Percentiles rank a stretch among this genome's conserved stretches.
phyloP scores from a whole-genome alignment of 2,888 invertebrate species.

The Pilophorus perplexus region DNA sequence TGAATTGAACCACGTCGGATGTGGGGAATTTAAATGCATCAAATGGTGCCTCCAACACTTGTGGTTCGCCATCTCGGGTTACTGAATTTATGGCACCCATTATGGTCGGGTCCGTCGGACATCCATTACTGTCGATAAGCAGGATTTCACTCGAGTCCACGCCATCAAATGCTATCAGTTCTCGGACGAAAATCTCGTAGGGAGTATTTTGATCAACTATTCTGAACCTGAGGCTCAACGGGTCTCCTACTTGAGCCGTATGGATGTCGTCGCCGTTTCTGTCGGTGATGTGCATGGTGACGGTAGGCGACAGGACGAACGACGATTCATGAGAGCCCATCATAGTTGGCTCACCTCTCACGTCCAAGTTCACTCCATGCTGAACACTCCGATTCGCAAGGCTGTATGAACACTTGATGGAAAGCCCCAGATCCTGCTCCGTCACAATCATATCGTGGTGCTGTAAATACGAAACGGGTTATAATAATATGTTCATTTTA shows the following conservation, averaged over 20 bases:
- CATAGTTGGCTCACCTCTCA: conserved; percentile 51
- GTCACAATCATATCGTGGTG: conserved; percentile 55
- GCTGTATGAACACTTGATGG: conserved; percentile 55
- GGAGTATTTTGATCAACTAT: conserved; percentile 53
- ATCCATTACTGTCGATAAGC: conserved; percentile 54
- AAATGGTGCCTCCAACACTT: conserved; percentile 52
- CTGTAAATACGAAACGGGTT: too few relatives aligned
- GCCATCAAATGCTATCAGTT: conserved; percentile 55
- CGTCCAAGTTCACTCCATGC: conserved; percentile 52
- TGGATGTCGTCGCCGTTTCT: conserved; percentile 53
- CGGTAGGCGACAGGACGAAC: conserved; percentile 54
- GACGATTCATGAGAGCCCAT: conserved; percentile 52
- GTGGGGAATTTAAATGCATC: conserved; percentile 54
- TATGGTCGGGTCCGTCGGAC: conserved; percentile 54
- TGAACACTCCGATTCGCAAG: conserved; percentile 54
- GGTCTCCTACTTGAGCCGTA: conserved; percentile 55
- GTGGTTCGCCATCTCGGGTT: conserved; percentile 45
- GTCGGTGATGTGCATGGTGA: conserved; percentile 55
- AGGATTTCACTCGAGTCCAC: conserved; percentile 54
- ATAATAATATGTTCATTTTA: neutral
- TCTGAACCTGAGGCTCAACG: conserved; percentile 54
- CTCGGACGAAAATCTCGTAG: conserved; percentile 56
- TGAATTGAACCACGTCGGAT: conserved; percentile 53
- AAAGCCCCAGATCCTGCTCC: conserved; percentile 54
- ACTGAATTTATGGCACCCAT: conserved; percentile 52